Evolutionary conservation across 2,888 invertebrate genomes (phyloP), one percentile per base, ranked within the genome.

Genomic region (Ischnus inquisitorius): DNA sequence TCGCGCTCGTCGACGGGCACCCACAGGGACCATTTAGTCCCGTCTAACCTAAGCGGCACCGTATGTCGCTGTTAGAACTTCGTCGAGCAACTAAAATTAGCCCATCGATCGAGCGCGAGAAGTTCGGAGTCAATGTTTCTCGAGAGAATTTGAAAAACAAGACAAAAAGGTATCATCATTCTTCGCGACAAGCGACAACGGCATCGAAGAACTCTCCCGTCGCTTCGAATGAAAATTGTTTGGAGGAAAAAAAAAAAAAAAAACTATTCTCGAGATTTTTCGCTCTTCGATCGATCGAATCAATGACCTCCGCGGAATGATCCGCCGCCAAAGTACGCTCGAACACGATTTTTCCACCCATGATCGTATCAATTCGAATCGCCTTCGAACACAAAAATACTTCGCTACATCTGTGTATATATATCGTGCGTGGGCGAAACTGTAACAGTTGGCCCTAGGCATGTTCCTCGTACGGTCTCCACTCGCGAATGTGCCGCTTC

Each of bases 391-490:
- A 39, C n/a, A 69, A 16, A 39, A 69, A 54, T 48, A 68, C 68
- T 19, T 16, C 10, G 34, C 48, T 28, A 34, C 46, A 16, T 62
- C n/a, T 43, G 28, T 28, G n/a, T 48, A 39, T 69, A 64, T 19
- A 57, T 28, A 48, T 16, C n/a, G 41, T 67, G 34, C 65, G 69
- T 60, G 60, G 41, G 60, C 60, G 62, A 46, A 43, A 72, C 43
- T 43, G 41, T 67, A 34, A 39, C 75, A 75, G 80, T 69, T 77
- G 80, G 77, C 77, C 81, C 81, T 71, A 80, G n/a, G 72, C 74
- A 71, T 69, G 74, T 81, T 81, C 48, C 84, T 78, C 84, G 84
- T 78, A 84, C 81, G 62, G 51, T 77, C 62, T 72, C 75, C 57
- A 72, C 80, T 80, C 78, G 51, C 80, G 80, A 69, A 65, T 81